Base-by-base conservation (phyloP, 2,888 invertebrate species). In the Drosophila pullipes region DNA sequence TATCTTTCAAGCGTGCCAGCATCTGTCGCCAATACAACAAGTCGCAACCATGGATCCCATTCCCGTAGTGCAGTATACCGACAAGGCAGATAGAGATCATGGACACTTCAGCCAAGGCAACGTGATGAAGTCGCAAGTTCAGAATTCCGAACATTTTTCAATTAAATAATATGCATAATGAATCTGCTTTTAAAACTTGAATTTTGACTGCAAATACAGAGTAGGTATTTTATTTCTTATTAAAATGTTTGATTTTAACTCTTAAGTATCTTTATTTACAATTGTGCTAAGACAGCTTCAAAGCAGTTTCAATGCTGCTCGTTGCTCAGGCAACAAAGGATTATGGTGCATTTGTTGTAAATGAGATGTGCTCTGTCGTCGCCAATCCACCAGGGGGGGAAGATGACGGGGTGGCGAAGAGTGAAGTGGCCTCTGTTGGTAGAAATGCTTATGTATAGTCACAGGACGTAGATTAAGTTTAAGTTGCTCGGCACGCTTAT, bases 361-460 rank as follows among this genome's bases (percentile, higher is more conserved):
- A 33, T 31, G 18, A 10, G 53, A 16, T 3, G 50, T 58, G 3
- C 41, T n/a, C 5, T 69, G 69, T 7, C 82, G 74, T 0, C 80
- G 81, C 84, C 85, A 85, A 16, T 85, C 61, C 0, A 47, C 69
- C 1, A 65, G 57, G 0, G 87, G 89, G 4, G 67, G 85, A 7
- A 66, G 67, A 10, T 73, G 79, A 2, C 72, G 55, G 0, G 70
- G 79, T 1, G 84, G 81, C 4, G 83, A 72, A 0, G 85, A 78
- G 30, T 75, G 81, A 18, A 78, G 66, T 9, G 83, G 83, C 53
- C 66, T 82, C 61, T 92, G 84, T 30, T 92, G 89, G 61, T 92
- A 92, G 47, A 79, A 92, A 31, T 92, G 93, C 63, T 92, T 92
- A 61, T 92, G 92, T 49, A 92, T 91, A 31, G 92, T 92, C 22